A percentile compares a stretch with the other conserved stretches of the same genome.
These are phyloP conservation scores for Aromia moschata DNA, from an alignment of 2,888 invertebrate genomes.

Conservation along the genomic window DNA sequence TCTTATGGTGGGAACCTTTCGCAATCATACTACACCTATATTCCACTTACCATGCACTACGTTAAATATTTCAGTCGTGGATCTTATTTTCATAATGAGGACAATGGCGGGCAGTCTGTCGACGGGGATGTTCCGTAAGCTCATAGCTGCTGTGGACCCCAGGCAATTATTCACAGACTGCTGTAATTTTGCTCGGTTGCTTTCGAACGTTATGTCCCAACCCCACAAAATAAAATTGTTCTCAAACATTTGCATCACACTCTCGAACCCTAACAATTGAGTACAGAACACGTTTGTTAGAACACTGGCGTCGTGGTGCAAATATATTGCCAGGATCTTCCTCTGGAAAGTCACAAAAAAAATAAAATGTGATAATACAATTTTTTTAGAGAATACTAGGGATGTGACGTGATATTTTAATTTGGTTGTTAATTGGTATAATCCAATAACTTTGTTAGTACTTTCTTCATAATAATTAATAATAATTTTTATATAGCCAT, in stretches of 20 bases:
- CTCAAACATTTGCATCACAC: slow-evolving; percentile 87
- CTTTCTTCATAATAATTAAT: too few relatives aligned
- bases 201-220: slow-evolving; percentile 94
- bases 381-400: too few relatives aligned
- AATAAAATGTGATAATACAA: too few relatives aligned
- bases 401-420: too few relatives aligned
- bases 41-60: slow-evolving; percentile 80
- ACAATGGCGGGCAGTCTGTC: slow-evolving; percentile 88
- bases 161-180: slow-evolving; percentile 79
- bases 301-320: slow-evolving; percentile 96
- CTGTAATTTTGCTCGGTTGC: slow-evolving; percentile 84
- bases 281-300: slow-evolving; percentile 97
- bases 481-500: too few relatives aligned
- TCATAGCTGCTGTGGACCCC: slow-evolving; percentile 84
- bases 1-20: too few relatives aligned
- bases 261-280: slow-evolving; percentile 90
- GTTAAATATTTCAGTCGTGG: slow-evolving; percentile 89
- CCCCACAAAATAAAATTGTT: slow-evolving; percentile 95
- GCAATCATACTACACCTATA: not conserved
- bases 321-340: slow-evolving; percentile 91
- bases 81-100: slow-evolving; percentile 87
- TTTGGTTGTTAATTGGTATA: too few relatives aligned
- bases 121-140: slow-evolving; percentile 84
- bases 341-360: too few relatives aligned
- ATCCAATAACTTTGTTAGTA: too few relatives aligned